phyloP scores from a whole-genome alignment of 1,140 invertebrate genomes.

The Solen grandis region DNA sequence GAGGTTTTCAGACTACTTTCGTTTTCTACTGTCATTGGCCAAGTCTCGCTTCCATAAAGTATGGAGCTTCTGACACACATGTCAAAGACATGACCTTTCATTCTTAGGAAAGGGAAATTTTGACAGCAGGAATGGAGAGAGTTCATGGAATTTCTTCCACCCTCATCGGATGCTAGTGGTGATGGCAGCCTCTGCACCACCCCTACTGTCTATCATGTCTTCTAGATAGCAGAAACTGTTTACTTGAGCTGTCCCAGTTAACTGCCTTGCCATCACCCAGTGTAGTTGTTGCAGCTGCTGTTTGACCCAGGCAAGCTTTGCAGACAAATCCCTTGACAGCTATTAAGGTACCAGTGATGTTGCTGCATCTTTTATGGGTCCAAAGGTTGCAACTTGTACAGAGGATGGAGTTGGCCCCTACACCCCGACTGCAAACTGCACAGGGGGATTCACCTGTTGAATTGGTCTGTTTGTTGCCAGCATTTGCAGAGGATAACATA shows the following conservation, averaged over 20 bases:
- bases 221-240: background rate
- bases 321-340: background rate
- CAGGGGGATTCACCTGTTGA: background rate
- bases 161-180: background rate
- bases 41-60: no score
- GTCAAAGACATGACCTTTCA: background rate
- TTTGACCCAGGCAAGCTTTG: background rate
- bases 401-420: background rate
- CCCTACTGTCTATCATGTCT: background rate
- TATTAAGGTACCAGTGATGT: background rate
- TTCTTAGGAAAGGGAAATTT: background rate
- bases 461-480: background rate
- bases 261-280: background rate
- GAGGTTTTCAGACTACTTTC: no score
- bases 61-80: background rate
- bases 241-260: background rate
- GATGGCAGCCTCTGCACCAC: background rate
- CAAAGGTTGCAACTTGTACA: background rate
- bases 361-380: background rate
- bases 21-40: no score
- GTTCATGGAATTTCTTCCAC: background rate
- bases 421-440: background rate
- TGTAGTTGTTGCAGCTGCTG: background rate
- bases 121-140: background rate
- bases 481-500: background rate